Evolutionary conservation across 2,888 invertebrate species (phyloP), one percentile per base, ranked within the genome.

Genomic region (Linyphia triangularis): DNA sequence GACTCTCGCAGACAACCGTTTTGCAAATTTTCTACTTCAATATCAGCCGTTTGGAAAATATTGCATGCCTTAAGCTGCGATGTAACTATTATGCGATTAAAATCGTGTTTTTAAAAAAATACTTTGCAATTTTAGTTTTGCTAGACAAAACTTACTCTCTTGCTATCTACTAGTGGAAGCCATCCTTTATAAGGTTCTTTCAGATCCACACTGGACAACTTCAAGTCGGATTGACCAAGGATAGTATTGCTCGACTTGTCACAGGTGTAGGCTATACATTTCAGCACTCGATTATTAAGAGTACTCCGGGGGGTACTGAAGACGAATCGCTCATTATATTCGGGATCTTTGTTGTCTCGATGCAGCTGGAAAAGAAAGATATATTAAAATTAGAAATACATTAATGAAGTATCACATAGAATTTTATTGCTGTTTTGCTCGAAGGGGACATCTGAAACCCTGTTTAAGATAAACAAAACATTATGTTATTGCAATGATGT

Each of bases 311-410:
- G 95, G 90, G 96, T 92, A 33, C 93, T 93, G 90, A 94, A 96
- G 90, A 95, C 93, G 92, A 96, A 96, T 88, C 95, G 94, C 92
- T 96, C 96, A 91, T 96, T 96, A 92, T 95, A 96, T 89, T 95
- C 95, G 0, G 96, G 96, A 90, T 95, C 95, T 85, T 94, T 94
- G 1, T 95, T 95, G 89, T 94, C 94, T 90, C 95, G 94, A 91
- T 95, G 95, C 63, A 96, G 92, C 94, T 73, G 22, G 6, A 9
- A 19, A n/a, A n/a, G n/a, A n/a, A n/a, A n/a, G n/a, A n/a, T n/a
- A n/a, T n/a, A n/a, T n/a, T n/a, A n/a, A n/a, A n/a, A n/a, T n/a
- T n/a, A n/a, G n/a, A n/a, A n/a, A n/a, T n/a, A n/a, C n/a, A n/a
- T n/a, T n/a, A n/a, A n/a, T n/a, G n/a, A n/a, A n/a, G n/a, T n/a